Base-by-base conservation (phyloP, 2,888 invertebrate genomes). In the Ecdyonurus torrentis region DNA sequence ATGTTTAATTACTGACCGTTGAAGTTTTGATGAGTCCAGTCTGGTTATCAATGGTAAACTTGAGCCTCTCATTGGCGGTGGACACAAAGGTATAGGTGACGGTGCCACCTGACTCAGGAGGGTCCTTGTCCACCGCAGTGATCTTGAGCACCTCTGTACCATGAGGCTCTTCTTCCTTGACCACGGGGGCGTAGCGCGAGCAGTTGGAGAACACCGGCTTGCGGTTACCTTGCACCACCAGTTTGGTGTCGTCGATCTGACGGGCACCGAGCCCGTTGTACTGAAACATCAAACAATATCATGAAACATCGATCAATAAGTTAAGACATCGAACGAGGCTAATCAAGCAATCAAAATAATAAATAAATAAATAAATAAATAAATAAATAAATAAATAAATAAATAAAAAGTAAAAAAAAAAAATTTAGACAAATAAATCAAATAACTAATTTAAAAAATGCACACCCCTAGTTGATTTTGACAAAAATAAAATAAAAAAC, bases 121-220 rank as follows among this genome's bases (percentile, higher is more conserved):
- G 83, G 75, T 91, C 91, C 61, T 78, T 75, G 74, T 91, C 91
- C 66, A 78, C 79, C 23, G 91, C 91, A 65, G 78, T 76, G 18
- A 91, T 86, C 83, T 86, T 70, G 61, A 72, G 84, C 15, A 96
- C 91, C 67, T 79, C 82, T 0, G 87, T 87, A 63, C 85, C 87
- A 52, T 82, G 76, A 0, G 81, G 79, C 72, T 86, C 83, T 70
- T 86, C 88, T 76, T 94, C 95, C 71, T 86, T 84, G 23, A 92
- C 87, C 25, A 81, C 79, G 0, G 89, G 91, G 70, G 83, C 84
- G 76, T 95, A 95, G 69, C 79, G 81, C 63, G 84, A 82, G 76
- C 97, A 97, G 69, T 90, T 82, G 55, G 82, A 83, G 75, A 95
- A 94, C 65, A 86, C 82, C 1, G 95, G 95, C 71, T 94, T 94